These are phyloP conservation scores for Hyles vespertilio DNA, from an alignment of 1,140 invertebrate genomes.

Conservation along the genomic window DNA sequence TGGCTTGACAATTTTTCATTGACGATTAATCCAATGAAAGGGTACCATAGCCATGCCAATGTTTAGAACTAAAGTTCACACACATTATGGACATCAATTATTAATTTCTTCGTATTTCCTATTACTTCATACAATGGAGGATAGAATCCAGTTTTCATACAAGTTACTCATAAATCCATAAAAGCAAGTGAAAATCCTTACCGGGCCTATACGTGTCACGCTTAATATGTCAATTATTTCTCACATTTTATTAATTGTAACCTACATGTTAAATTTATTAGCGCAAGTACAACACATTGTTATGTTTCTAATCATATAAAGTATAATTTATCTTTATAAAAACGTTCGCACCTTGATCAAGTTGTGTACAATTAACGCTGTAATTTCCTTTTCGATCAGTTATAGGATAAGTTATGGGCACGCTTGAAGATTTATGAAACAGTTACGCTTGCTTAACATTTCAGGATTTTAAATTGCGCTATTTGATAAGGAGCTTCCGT, in stretches of 20 bases:
- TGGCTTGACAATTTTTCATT: no score
- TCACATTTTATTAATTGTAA: conserved; percentile 55
- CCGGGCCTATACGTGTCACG: conserved; percentile 25
- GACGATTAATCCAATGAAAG: no score
- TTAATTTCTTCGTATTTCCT: no score
- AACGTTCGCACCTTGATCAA: conserved; percentile 27
- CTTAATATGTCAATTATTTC: conserved; percentile 62
- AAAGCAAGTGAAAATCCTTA: conserved; percentile 48
- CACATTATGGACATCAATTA: no score
- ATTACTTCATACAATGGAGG: not conserved
- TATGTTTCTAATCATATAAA: conserved; percentile 13
- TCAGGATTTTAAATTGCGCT: no score
- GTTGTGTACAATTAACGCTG: conserved; percentile 11
- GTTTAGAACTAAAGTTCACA: no score
- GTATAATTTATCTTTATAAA: conserved; percentile 20
- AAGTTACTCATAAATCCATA: conserved; percentile 30
- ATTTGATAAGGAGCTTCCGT: no score
- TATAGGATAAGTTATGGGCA: conserved; percentile 2
- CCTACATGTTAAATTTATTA: conserved; percentile 24
- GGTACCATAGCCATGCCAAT: no score
- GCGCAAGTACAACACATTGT: conserved; percentile 10
- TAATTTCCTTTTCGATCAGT: conserved; percentile 13
- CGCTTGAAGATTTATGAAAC: not conserved
- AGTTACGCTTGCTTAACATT: not conserved
- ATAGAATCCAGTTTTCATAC: conserved; percentile 42